Conservation (phyloP, 2,113 vertebrate species). For the Nibea coibor region DNA sequence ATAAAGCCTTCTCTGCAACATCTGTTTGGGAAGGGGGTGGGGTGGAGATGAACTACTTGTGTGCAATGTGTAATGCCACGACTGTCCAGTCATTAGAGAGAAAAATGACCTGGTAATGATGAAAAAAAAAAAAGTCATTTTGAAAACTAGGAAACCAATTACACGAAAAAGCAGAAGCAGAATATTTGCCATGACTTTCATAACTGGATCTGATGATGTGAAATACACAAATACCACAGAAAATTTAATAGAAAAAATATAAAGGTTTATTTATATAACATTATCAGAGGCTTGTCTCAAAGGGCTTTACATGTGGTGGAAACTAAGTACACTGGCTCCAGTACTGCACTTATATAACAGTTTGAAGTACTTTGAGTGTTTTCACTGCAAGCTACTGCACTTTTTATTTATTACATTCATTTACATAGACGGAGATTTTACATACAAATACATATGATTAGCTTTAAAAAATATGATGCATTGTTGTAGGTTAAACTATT, state of each 20-base stretch:
- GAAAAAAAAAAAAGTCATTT: slow-evolving; percentile 8
- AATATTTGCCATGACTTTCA: background rate
- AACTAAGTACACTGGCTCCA: background rate
- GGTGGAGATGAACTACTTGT: slow-evolving; percentile 47
- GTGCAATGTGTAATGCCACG: slow-evolving; percentile 35
- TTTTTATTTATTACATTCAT: background rate
- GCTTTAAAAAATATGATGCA: background rate
- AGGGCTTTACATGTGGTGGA: background rate
- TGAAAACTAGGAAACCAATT: slow-evolving; percentile 20
- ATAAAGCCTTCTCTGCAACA: slow-evolving; percentile 71
- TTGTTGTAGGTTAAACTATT: background rate
- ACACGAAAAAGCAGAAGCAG: background rate
- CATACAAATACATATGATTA: background rate
- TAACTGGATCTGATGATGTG: background rate
- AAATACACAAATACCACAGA: background rate
- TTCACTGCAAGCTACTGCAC: background rate
- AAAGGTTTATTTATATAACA: background rate
- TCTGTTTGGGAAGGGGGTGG: slow-evolving; percentile 67
- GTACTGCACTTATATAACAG: background rate
- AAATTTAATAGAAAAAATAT: background rate
- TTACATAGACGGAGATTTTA: slow-evolving; percentile 2
- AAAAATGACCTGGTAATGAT: slow-evolving; percentile 53
- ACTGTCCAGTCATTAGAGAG: slow-evolving; percentile 60
- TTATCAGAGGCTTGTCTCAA: background rate
- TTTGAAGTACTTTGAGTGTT: background rate